Evolutionary conservation across 2,888 invertebrate species (phyloP), one percentile per base, ranked within the genome.

Genomic region (Archips xylosteana): DNA sequence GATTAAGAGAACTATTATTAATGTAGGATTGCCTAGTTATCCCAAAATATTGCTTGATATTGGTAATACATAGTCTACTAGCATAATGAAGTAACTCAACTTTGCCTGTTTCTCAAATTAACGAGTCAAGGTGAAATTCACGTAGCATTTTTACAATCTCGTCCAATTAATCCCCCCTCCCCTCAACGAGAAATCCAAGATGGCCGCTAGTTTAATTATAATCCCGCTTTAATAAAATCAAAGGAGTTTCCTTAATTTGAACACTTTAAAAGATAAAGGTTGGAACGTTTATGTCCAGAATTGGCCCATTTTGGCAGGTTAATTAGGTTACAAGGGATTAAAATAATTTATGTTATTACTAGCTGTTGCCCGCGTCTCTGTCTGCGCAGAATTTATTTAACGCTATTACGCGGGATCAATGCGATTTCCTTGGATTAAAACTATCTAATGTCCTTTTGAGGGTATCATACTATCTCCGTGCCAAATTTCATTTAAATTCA

Each of bases 221-320:
- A 73, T 42, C 68, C 73, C 59, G 73, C 68, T 68, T 73, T 73
- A 73, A 73, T 63, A 73, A 68, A 68, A 73, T 64, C 68, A 68
- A 69, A 69, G 63, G 68, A 57, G 63, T 63, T 66, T 51, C 63
- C 63, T 73, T 69, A 68, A 73, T 23, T 68, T 69, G 39, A 68
- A 59, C 51, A 68, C 57, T 73, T 68, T 42, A 57, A 10, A 23
- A 63, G 68, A 69, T 69, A 68, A 73, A 49, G 39, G 73, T 63
- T 63, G n/a, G 36, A 51, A 10, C 34, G 51, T 34, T 73, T 69
- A 59, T 23, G 72, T 39, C 57, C 49, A 68, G 68, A 59, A 65
- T 71, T 65, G 6, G 59, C 10, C 54, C 67, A 49, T 68, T 63
- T 63, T 39, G 59, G 23, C 39, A 59, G 49, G 39, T 63, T 68